Conservation (phyloP, 1,140 invertebrate species). For the Diorhabda carinulata region DNA sequence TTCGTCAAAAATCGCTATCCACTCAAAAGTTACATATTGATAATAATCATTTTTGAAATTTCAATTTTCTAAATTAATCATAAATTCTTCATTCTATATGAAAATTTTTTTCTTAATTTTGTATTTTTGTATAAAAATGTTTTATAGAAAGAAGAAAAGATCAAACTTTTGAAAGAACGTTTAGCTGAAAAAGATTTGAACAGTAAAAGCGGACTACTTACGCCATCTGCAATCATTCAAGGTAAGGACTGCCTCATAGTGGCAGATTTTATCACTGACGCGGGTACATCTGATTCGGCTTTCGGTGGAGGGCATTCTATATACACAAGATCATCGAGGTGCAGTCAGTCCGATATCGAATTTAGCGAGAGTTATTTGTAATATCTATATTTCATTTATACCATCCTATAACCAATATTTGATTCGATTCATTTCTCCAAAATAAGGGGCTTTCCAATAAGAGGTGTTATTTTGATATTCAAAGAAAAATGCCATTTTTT, state of each 20-base stretch:
- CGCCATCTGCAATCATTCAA: conserved; percentile 49
- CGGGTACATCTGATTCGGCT: conserved; percentile 71
- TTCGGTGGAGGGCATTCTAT: conserved; percentile 67
- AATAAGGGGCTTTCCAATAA: no score
- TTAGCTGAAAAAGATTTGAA: conserved; percentile 67
- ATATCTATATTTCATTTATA: conserved; percentile 27
- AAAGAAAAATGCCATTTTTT: no score
- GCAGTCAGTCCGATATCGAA: conserved; percentile 77
- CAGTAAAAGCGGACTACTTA: conserved; percentile 33
- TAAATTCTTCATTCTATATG: not conserved
- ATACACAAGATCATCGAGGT: conserved; percentile 71
- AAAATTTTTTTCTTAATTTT: not conserved
- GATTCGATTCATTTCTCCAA: no score
- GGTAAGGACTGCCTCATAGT: conserved; percentile 57
- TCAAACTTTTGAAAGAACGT: conserved; percentile 72
- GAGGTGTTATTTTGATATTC: no score
- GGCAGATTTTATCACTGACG: conserved; percentile 70
- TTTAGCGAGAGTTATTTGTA: conserved; percentile 85
- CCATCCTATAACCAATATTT: no score
- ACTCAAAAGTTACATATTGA: no score
- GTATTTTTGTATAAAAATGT: no score
- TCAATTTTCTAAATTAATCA: not conserved
- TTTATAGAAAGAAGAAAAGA: conserved; percentile 82
- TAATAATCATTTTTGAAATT: no score
- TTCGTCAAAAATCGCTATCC: no score